Evolutionary conservation across 2,113 vertebrate genomes (phyloP).

Genomic region (Alouatta palliata): DNA sequence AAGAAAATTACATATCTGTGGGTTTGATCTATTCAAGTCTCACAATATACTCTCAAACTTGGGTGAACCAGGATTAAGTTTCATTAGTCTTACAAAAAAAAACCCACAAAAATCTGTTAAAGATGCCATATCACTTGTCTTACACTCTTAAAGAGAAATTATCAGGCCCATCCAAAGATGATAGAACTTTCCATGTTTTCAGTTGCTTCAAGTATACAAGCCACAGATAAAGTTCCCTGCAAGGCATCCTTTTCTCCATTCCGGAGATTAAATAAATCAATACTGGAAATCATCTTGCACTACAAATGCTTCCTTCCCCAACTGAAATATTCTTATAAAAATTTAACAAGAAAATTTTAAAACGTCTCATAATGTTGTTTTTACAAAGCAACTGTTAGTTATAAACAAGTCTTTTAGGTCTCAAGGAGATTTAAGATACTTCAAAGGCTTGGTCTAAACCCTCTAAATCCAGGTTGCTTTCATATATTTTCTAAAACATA

Average conservation of each 20-base stretch:
- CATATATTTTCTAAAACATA: conserved; percentile 40
- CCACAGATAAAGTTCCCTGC: conserved; percentile 16
- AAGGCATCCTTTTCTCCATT: conserved; percentile 35
- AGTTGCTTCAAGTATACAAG: conserved; percentile 1
- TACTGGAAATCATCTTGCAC: conserved; percentile 36
- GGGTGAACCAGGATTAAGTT: not conserved
- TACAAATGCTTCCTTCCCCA: conserved; percentile 48
- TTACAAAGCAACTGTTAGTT: conserved; percentile 61
- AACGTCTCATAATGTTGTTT: conserved; percentile 66
- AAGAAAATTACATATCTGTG: not conserved
- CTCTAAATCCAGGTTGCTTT: conserved; percentile 58
- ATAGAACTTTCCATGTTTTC: not conserved
- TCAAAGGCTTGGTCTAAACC: conserved; percentile 63
- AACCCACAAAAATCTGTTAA: not conserved
- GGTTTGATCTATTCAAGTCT: not conserved
- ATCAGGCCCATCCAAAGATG: not conserved
- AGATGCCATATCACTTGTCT: not conserved
- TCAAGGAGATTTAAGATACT: conserved; percentile 55
- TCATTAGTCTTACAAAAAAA: not conserved
- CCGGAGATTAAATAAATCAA: conserved; percentile 60
- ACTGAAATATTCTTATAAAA: conserved; percentile 73
- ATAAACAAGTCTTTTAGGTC: conserved; percentile 66
- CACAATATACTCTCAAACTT: not conserved
- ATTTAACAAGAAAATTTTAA: conserved; percentile 70
- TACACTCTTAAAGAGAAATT: conserved; percentile 31